Conservation (phyloP, 2,113 vertebrate genomes). For the Mellivora capensis region DNA sequence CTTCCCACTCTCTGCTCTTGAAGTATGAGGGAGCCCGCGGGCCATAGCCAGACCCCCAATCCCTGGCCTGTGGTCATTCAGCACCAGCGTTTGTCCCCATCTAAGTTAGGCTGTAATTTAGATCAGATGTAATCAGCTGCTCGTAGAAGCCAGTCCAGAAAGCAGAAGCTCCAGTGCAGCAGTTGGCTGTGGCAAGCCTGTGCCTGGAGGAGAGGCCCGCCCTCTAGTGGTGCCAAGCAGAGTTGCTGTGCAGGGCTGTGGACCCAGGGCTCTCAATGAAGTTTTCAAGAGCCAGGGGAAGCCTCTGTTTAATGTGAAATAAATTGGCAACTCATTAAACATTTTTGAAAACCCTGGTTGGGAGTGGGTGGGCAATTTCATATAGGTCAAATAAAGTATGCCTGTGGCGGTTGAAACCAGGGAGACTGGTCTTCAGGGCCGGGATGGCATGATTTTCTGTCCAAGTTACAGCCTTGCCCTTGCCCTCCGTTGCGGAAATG, state of each 20-base stretch:
- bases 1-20: background rate
- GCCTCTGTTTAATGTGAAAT: background rate
- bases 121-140: background rate
- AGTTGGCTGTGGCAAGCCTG: fast-evolving
- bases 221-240: background rate
- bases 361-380: background rate
- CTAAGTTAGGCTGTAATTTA: background rate
- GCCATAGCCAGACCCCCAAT: background rate
- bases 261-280: background rate
- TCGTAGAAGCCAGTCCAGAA: background rate
- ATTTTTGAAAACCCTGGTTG: background rate
- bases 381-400: background rate
- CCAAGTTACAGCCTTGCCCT: background rate
- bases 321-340: background rate
- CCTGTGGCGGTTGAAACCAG: background rate
- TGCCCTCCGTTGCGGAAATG: background rate
- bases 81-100: background rate
- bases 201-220: fast-evolving
- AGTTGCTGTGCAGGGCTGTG: background rate
- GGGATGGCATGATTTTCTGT: background rate
- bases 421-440: background rate
- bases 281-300: background rate
- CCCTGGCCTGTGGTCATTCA: background rate
- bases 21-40: background rate
- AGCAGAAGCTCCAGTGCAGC: background rate